Evolutionary conservation across 1,140 invertebrate genomes (phyloP), one percentile per base, ranked within the genome.

Genomic region (Drosophila orena): DNA sequence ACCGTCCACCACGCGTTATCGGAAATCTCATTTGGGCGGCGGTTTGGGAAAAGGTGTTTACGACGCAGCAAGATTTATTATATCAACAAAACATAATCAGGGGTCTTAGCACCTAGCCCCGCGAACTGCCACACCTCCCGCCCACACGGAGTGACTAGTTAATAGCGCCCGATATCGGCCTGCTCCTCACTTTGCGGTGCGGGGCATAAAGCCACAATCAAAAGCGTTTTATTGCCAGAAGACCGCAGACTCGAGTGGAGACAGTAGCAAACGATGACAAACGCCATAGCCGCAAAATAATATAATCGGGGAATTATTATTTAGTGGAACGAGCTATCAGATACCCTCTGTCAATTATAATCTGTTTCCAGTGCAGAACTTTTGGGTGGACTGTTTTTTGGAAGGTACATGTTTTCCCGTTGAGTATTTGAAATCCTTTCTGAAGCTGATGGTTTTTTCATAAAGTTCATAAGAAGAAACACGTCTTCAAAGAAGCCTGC

Each of bases 151-250:
- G 55, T 65, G 66, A 65, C 72, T 78, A 76, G 75, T 70, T 88
- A 88, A 86, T 75, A 66, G 68, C 76, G 61, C 42, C 60, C 72
- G 34, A 68, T 54, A 76, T 56, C 52, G 40, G 62, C 35, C 37
- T 53, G 80, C 62, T 57, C 46, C 64, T 71, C 57, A 65, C 78
- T 71, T 72, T 62, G 43, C 56, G 81, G 52, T 38, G 57, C 68
- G 44, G 47, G 57, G 15, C 61, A 62, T 70, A 61, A 70, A 77
- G 55, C 74, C 74, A 62, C 69, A 70, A 78, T 75, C 69, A 78
- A 79, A 75, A 88, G 70, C 83, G 83, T 83, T 86, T 86, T 83
- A 88, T 66, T 83, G 83, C 75, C 70, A 44, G 24, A 55, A 61
- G 61, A 83, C 79, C 69, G 72, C 65, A 84, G 77, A 71, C 76